These are phyloP conservation scores for Brenthis hecate DNA, from an alignment of 2,888 invertebrate species.

Conservation along the genomic window DNA sequence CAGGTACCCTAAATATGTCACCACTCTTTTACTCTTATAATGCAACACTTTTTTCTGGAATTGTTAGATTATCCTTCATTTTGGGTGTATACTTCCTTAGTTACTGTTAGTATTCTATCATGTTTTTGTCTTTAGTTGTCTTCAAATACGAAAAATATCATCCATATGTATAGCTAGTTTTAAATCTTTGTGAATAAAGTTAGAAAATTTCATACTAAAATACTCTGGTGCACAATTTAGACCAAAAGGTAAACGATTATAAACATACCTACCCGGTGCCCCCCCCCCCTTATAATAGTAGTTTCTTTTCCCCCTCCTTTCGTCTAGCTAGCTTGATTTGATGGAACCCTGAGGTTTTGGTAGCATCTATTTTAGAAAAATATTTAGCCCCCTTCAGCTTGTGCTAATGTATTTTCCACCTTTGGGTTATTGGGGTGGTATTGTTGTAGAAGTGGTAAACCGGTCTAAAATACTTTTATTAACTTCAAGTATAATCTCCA, in stretches of 20 bases:
- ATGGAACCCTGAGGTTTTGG: neutral
- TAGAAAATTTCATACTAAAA: neutral
- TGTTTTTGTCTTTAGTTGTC: neutral
- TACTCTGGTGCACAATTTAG: neutral
- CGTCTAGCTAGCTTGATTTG: neutral
- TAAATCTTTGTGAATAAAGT: neutral
- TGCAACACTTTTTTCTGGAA: neutral
- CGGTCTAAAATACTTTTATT: no score
- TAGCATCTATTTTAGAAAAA: slow-evolving; percentile 1
- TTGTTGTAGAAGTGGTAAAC: no score
- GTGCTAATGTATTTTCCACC: slow-evolving; percentile 1
- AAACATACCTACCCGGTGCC: neutral
- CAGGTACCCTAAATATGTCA: slow-evolving; percentile 27
- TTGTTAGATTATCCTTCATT: neutral
- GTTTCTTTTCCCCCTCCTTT: neutral
- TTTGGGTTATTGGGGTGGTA: no score
- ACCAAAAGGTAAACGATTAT: neutral
- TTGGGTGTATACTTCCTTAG: neutral
- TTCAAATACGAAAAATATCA: neutral
- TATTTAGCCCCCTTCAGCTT: neutral
- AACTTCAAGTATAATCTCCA: no score
- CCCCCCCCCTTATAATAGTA: neutral
- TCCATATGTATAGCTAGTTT: neutral
- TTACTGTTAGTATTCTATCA: no score
- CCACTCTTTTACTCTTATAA: slow-evolving; percentile 5